A percentile compares a stretch with the other conserved stretches of the same genome.
Evolutionary conservation across 2,113 vertebrate species (phyloP).

Genomic region (Cyprinodon brontotheroides): DNA sequence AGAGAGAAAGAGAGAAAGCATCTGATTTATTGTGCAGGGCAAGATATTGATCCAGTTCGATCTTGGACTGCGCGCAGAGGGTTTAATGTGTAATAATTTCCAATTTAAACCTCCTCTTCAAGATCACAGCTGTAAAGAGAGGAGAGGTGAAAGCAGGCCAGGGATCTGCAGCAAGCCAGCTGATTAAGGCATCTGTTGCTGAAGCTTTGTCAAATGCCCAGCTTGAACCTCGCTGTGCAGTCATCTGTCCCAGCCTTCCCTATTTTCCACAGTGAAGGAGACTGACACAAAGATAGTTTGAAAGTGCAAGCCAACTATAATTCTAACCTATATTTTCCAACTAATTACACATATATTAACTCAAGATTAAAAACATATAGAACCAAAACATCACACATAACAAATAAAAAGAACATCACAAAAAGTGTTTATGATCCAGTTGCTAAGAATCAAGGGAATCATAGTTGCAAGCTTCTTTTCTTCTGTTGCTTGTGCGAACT

Average conservation of each 20-base stretch:
- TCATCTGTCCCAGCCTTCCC: conserved; percentile 93
- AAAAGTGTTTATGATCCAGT: background rate
- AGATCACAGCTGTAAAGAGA: conserved; percentile 96
- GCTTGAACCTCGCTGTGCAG: conserved; percentile 97
- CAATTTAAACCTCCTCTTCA: conserved; percentile 99
- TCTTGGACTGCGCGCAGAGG: conserved; percentile 87
- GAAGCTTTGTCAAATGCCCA: conserved; percentile 94
- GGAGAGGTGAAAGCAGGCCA: conserved; percentile 86
- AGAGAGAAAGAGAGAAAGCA: conserved; percentile 74
- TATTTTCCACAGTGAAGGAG: conserved; percentile 91
- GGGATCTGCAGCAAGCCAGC: conserved; percentile 87
- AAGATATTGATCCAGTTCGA: conserved; percentile 99
- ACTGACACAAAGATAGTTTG: conserved; percentile 73
- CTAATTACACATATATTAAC: conserved; percentile 27
- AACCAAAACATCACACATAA: background rate
- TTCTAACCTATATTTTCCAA: conserved; percentile 70
- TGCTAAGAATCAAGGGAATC: conserved; percentile 1
- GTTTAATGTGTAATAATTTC: conserved; percentile 99
- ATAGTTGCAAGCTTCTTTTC: conserved; percentile 16
- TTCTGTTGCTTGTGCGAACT: conserved; percentile 44
- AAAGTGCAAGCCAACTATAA: conserved; percentile 83
- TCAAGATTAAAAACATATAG: background rate
- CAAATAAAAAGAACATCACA: conserved; percentile 4
- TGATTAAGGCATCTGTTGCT: conserved; percentile 96
- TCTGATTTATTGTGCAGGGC: conserved; percentile 99